phyloP scores from a whole-genome alignment of 2,113 vertebrate genomes.

The Podocnemis expansa region DNA sequence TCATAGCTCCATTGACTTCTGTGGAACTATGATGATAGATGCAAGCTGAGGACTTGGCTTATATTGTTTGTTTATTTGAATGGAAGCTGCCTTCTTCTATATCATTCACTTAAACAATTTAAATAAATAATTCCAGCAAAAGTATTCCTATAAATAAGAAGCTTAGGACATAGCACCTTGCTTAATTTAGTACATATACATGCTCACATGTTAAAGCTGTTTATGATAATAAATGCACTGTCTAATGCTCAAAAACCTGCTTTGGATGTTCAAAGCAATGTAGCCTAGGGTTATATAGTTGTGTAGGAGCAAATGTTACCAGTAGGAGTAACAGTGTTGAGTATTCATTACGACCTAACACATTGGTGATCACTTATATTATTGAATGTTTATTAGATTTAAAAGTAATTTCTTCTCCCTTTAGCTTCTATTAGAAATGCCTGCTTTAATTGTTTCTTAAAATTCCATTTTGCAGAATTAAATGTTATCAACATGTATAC shows the following conservation, averaged over 20 bases:
- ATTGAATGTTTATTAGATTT: conserved; percentile 58
- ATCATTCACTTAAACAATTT: background rate
- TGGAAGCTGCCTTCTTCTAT: background rate
- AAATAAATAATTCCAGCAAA: background rate
- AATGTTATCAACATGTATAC: conserved; percentile 21
- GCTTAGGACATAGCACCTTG: conserved; percentile 1
- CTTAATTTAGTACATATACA: conserved; percentile 14
- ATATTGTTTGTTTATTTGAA: background rate
- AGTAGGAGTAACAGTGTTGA: conserved; percentile 26
- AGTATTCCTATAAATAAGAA: conserved; percentile 38
- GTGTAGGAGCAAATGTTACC: conserved; percentile 30
- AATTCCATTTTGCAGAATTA: conserved; percentile 54
- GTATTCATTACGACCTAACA: conserved; percentile 60
- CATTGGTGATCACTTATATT: conserved; percentile 53
- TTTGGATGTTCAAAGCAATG: conserved; percentile 52
- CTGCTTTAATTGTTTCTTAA: conserved; percentile 9
- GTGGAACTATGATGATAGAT: background rate
- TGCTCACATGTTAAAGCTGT: background rate
- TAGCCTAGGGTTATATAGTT: conserved; percentile 47
- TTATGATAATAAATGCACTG: conserved; percentile 32
- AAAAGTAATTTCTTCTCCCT: conserved; percentile 55
- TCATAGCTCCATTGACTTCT: background rate
- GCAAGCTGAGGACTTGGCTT: background rate
- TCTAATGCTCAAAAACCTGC: conserved; percentile 42
- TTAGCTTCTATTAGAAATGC: conserved; percentile 35